Evolutionary conservation across 2,113 vertebrate genomes (phyloP).

Genomic region (Meriones unguiculatus): DNA sequence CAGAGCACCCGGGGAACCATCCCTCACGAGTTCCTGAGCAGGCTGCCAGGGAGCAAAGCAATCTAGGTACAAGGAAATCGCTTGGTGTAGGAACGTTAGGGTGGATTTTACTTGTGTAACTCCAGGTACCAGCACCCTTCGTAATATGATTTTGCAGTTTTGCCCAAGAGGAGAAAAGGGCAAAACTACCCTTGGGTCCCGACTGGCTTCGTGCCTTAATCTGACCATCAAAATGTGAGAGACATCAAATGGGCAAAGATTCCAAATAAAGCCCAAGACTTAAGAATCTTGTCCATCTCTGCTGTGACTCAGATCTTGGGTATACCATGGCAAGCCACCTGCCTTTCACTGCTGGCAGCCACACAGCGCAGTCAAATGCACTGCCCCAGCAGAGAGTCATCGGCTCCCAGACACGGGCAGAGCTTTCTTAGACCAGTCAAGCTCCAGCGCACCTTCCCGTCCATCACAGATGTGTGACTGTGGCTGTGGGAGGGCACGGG

Average conservation of each 20-base stretch:
- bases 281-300: not conserved
- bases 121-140: constrained; percentile 5
- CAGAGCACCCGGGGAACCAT: not conserved
- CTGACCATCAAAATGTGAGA: not conserved
- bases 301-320: not conserved
- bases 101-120: not conserved
- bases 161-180: not conserved
- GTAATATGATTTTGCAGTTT: not conserved
- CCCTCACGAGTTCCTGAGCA: not conserved
- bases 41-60: not conserved
- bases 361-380: not conserved
- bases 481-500: not conserved
- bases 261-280: not conserved
- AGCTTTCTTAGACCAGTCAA: not conserved
- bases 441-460: not conserved
- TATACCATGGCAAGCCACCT: not conserved
- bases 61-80: not conserved
- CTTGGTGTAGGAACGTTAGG: not conserved
- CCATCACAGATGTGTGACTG: not conserved
- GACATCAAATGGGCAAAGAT: not conserved
- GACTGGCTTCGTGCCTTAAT: not conserved
- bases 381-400: not conserved
- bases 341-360: not conserved
- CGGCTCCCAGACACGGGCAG: not conserved
- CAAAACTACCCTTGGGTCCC: not conserved